A percentile compares a stretch with the other conserved stretches of the same genome.
Conservation (phyloP, 2,113 vertebrate species). For the Reinhardtius hippoglossoides region DNA sequence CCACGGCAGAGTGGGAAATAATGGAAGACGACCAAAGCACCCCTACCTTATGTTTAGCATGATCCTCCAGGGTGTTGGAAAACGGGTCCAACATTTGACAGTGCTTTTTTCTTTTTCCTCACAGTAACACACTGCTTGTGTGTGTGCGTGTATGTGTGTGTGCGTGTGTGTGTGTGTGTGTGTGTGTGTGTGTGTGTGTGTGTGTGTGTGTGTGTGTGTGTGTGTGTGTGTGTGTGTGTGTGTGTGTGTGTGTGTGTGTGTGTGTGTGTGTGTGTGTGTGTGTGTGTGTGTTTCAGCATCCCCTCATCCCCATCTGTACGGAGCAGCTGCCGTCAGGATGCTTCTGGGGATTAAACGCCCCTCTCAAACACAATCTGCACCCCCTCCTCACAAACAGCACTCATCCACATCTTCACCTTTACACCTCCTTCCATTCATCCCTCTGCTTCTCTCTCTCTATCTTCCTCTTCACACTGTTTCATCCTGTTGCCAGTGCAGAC, state of each 20-base stretch:
- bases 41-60: conserved; percentile 66
- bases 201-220: not conserved
- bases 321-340: conserved; percentile 73
- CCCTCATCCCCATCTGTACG: conserved; percentile 71
- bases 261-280: not conserved
- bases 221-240: conserved; percentile 4
- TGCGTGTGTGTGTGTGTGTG: not conserved
- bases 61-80: conserved; percentile 62
- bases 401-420: conserved; percentile 57
- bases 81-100: conserved; percentile 54
- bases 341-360: conserved; percentile 74
- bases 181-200: conserved; percentile 14
- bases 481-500: not conserved
- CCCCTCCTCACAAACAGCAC: conserved; percentile 22
- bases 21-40: conserved; percentile 62
- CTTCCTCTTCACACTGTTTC: conserved; percentile 17
- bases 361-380: conserved; percentile 70
- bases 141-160: too few relatives aligned
- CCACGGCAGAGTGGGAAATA: conserved; percentile 47
- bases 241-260: conserved; percentile 16
- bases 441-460: conserved; percentile 6
- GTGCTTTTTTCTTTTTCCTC: conserved; percentile 31
- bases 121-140: conserved; percentile 29
- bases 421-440: conserved; percentile 24
- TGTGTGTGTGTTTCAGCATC: conserved; percentile 36